phyloP scores from a whole-genome alignment of 2,888 invertebrate genomes.

The Pomacea canaliculata region DNA sequence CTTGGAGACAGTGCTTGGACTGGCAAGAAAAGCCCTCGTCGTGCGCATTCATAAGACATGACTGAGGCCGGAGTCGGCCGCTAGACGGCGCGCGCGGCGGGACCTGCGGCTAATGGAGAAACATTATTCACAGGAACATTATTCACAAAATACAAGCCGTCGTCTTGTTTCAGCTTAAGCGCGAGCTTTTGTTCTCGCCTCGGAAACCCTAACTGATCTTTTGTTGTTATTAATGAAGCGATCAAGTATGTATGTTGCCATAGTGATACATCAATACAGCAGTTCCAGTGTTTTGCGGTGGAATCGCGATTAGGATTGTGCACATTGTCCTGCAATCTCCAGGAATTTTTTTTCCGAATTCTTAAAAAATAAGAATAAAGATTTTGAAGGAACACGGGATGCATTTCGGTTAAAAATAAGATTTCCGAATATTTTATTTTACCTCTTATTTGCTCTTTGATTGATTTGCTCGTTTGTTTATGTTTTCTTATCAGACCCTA shows the following conservation, averaged over 20 bases:
- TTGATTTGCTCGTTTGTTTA: background rate
- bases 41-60: background rate
- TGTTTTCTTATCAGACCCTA: background rate
- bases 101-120: background rate
- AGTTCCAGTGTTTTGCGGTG: too few relatives aligned
- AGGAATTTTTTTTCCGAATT: too few relatives aligned
- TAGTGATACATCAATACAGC: too few relatives aligned
- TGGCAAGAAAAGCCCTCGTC: background rate
- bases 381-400: too few relatives aligned
- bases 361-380: too few relatives aligned
- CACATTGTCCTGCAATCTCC: too few relatives aligned
- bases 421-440: background rate
- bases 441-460: background rate
- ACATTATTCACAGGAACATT: background rate
- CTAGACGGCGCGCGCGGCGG: background rate
- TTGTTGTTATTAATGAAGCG: slow-evolving; percentile 17
- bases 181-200: background rate
- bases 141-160: too few relatives aligned
- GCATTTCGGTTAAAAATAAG: too few relatives aligned
- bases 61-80: background rate
- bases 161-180: background rate
- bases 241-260: background rate
- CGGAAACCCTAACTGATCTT: background rate
- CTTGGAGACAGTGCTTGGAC: slow-evolving; percentile 2
- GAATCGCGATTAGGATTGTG: too few relatives aligned